Base-by-base conservation (phyloP, 64 coral and sea anemone species). In the Pachyseris speciosa region DNA sequence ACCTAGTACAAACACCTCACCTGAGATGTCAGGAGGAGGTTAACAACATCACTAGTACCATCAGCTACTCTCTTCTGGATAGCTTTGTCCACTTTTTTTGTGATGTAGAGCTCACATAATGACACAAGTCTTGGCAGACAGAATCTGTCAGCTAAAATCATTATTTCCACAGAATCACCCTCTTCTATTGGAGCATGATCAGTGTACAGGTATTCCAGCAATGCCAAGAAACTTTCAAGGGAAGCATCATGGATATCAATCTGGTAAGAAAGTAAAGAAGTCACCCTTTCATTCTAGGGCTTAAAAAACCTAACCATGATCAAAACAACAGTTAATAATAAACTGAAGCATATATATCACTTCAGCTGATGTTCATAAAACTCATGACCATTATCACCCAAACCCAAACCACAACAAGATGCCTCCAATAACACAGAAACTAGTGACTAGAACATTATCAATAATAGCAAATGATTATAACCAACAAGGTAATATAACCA, bases 61-160 rank as follows among this genome's bases (percentile, higher is more conserved):
- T 96, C 91, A 33, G 68, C 61, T 9, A 93, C 90, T 55, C 71
- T 96, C 34, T 96, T 89, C 60, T 92, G 65, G 31, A 96, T 93
- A 25, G 67, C 73, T 9, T 64, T 69, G 69, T 96, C 91, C 26
- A 96, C 91, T 49, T 93, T 92, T 50, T 96, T 96, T 8, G 86
- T 93, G 64, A 89, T 92, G 63, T 93, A 96, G 20, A 96, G 34
- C 78, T 96, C 94, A 77, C 94, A 93, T 20, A 96, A 80, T 4
- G 90, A 89, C 16, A 96, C 90, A 37, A 96, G 91, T 7, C 94
- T 86, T 68, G 90, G 94, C 9, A 96, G 78, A 50, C 94, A 88
- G 68, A 96, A 96, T 80, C 90, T 93, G 85, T 96, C 94, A n/a
- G n/a, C n/a, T n/a, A n/a, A n/a, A 43, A 84, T 60, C 94, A 96